Evolutionary conservation across 2,888 invertebrate genomes (phyloP), one percentile per base, ranked within the genome.

Genomic region (Calephelis perditalis): DNA sequence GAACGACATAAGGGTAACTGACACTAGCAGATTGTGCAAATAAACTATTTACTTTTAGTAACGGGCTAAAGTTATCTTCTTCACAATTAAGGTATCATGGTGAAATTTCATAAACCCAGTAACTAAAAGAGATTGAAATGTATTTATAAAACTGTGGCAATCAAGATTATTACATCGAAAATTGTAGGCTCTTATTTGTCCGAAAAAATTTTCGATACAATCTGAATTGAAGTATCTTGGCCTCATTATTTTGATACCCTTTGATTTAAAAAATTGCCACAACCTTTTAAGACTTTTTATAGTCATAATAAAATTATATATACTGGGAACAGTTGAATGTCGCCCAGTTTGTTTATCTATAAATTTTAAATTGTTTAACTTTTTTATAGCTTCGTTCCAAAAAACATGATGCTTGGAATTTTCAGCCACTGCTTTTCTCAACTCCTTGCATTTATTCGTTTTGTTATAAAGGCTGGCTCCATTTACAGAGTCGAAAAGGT

Each of bases 291-390:
- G 60, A 59, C 64, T 67, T 62, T 65, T 49, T 12, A 66, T n/a
- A 26, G 63, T 64, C 3, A 43, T 45, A 1, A 68, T 12, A 61
- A 62, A 68, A 43, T 66, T 68, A 59, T 57, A 64, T 59, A 67
- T 43, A 15, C 58, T 57, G 44, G 67, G 67, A 5, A 66, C 67
- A 26, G 62, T 57, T 64, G 37, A 60, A 52, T 60, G 9, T 59
- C 59, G 15, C 47, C 12, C 47, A 47, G 45, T 10, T 46, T 47
- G 11, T 67, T 44, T 36, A 44, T 40, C 45, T 60, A 36, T 43
- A 61, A 12, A 47, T 49, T 63, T 45, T 57, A 40, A 4, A 64
- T 60, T 0, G 15, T 15, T 15, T 15, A 15, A 15, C 15, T 15
- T 15, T 15, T 15, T 15, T 15, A 15, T 15, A 15, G 63, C 58